Evolutionary conservation across 1,140 invertebrate species (phyloP).

Genomic region (Andricus grossulariae): DNA sequence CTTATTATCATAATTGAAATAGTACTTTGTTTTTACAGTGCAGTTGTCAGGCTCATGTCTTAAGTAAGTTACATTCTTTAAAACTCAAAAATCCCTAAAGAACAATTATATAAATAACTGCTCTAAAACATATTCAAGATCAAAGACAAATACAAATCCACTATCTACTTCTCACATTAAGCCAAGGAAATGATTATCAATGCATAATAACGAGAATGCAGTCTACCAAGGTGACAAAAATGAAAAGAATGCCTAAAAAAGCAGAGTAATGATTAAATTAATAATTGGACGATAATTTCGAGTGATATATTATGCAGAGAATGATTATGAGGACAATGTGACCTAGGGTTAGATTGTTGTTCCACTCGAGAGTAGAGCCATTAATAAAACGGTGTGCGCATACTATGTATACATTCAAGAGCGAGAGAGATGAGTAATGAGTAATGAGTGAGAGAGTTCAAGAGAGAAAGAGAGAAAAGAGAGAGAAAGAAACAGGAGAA

Average conservation of each 20-base stretch:
- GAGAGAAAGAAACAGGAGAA: background rate
- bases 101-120: no score
- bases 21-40: no score
- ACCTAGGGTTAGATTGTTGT: constrained; percentile 26
- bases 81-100: no score
- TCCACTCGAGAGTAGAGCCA: constrained; percentile 35
- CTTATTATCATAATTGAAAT: no score
- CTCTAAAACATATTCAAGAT: background rate
- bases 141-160: background rate
- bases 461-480: background rate
- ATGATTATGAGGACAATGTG: constrained; percentile 17
- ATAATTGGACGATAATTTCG: constrained; percentile 3
- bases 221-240: constrained; percentile 1
- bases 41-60: no score
- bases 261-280: background rate
- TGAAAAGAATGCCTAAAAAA: background rate
- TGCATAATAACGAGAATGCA: background rate
- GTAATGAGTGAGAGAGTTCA: background rate
- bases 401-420: constrained; percentile 5
- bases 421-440: background rate
- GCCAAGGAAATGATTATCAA: background rate
- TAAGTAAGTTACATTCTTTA: no score
- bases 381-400: constrained; percentile 47
- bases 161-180: background rate
- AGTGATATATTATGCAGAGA: constrained; percentile 5